phyloP scores from a whole-genome alignment of 2,113 vertebrate species.

The Hypanus sabinus region DNA sequence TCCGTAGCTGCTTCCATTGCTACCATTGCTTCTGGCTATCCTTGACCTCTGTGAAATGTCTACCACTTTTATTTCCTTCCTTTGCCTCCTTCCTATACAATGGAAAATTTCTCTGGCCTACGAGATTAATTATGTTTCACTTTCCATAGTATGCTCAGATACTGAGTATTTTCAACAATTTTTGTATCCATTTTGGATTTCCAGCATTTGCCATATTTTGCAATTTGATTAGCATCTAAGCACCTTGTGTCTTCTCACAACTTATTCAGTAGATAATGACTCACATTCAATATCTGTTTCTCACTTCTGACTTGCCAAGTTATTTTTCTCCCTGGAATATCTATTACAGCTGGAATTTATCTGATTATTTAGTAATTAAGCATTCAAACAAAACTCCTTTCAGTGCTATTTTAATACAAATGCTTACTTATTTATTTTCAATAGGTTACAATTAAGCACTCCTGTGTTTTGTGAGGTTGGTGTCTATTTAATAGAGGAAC shows the following conservation, averaged over 20 bases:
- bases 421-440: not conserved
- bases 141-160: no score
- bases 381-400: not conserved
- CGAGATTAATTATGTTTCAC: no score
- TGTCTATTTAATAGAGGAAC: not conserved
- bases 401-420: not conserved
- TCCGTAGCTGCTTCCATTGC: no score
- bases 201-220: no score
- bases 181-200: no score
- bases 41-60: no score
- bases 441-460: not conserved
- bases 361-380: no score
- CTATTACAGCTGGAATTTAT: not conserved
- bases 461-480: not conserved
- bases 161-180: no score
- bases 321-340: not conserved
- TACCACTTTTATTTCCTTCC: no score
- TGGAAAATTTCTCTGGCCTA: no score
- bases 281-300: not conserved
- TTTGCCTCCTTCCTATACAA: no score
- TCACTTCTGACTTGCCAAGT: not conserved
- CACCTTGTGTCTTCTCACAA: not conserved
- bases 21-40: no score
- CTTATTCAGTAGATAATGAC: not conserved
- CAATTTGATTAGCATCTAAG: not conserved